These are phyloP conservation scores for Papilio aristodemus DNA, from an alignment of 1,140 invertebrate species.

Conservation along the genomic window DNA sequence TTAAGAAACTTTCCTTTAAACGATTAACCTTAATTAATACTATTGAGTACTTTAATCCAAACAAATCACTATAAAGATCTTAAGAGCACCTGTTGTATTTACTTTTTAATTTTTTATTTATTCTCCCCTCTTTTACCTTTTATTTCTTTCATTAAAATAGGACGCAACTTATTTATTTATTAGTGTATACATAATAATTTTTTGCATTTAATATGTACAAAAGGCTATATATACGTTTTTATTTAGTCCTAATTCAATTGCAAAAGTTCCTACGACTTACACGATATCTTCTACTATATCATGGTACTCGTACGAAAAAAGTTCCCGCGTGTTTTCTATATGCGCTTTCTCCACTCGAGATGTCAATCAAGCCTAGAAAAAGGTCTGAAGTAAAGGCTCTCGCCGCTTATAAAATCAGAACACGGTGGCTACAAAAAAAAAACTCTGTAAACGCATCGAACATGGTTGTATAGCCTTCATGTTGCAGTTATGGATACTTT, in stretches of 20 bases:
- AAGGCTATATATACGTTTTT: no score
- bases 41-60: not conserved
- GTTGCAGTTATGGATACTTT: conserved; percentile 13
- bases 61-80: not conserved
- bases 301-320: conserved; percentile 14
- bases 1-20: conserved; percentile 23
- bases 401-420: conserved; percentile 20
- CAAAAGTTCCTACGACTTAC: no score
- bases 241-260: no score
- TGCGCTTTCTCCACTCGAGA: conserved; percentile 23
- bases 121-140: not conserved
- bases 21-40: conserved; percentile 18
- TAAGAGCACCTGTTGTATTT: conserved; percentile 7
- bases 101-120: not conserved
- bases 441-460: not conserved
- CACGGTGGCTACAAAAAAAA: conserved; percentile 17
- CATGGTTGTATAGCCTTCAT: conserved; percentile 9
- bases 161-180: no score
- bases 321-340: conserved; percentile 11
- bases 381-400: conserved; percentile 24
- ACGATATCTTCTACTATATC: conserved; percentile 2
- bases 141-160: not conserved
- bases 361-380: conserved; percentile 27
- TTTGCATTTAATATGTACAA: no score
- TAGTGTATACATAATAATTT: no score